A percentile compares a stretch with the other conserved stretches of the same genome.
Conservation (phyloP, 2,888 invertebrate genomes). For the Vanessa cardui region DNA sequence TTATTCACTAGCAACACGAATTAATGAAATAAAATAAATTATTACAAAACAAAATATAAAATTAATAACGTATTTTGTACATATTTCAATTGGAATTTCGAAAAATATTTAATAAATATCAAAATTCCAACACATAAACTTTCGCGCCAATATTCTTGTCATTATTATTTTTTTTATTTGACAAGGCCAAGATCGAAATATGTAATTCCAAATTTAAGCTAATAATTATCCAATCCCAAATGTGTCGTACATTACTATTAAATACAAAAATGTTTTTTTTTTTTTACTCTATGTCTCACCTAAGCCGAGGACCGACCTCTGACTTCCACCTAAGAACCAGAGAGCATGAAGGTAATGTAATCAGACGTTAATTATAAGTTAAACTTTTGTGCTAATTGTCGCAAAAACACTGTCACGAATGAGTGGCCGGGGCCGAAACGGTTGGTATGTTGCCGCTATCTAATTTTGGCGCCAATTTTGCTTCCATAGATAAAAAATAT, state of each 20-base stretch:
- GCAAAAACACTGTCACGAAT: slow-evolving; percentile 12
- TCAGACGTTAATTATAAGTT: slow-evolving; percentile 8
- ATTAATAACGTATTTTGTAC: no score
- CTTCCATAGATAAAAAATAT: background rate
- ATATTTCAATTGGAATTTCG: no score
- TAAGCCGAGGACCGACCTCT: slow-evolving; percentile 10
- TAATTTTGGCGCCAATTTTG: background rate
- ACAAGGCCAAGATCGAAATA: slow-evolving; percentile 8
- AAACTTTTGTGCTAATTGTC: slow-evolving; percentile 7
- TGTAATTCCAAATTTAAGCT: background rate
- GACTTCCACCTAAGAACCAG: slow-evolving; percentile 3
- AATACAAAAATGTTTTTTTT: background rate
- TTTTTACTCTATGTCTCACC: background rate
- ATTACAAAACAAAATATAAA: no score
- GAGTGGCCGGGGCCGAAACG: slow-evolving; percentile 9
- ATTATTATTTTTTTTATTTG: slow-evolving; percentile 7
- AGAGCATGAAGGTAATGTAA: slow-evolving; percentile 8
- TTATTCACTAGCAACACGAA: no score
- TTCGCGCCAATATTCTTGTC: slow-evolving; percentile 10
- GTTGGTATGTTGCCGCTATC: background rate
- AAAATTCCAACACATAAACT: background rate
- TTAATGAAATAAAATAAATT: no score
- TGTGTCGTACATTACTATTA: background rate
- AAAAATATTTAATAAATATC: background rate
- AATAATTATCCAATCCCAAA: background rate